Percentiles rank a stretch among this genome's conserved stretches.
These are phyloP conservation scores for Trichopria drosophilae DNA, from an alignment of 2,888 invertebrate genomes.

Conservation along the genomic window DNA sequence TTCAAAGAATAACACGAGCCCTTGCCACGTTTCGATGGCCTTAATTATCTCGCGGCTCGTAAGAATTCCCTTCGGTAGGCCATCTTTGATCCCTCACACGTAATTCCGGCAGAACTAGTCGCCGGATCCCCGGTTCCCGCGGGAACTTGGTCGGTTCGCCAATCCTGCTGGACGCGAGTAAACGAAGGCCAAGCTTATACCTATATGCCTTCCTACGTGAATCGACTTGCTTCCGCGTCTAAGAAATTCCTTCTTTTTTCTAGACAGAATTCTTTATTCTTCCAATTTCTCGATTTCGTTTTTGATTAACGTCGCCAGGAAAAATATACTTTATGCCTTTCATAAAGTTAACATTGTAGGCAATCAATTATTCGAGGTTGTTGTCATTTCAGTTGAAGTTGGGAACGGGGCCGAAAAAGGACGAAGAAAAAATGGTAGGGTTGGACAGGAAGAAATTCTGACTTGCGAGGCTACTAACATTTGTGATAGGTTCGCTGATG, in stretches of 20 bases:
- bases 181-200: neutral
- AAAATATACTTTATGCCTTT: too few relatives aligned
- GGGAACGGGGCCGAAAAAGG: neutral
- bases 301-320: too few relatives aligned
- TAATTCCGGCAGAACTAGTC: conserved; percentile 47
- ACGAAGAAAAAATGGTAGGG: conserved; percentile 15
- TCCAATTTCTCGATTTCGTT: too few relatives aligned
- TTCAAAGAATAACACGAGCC: too few relatives aligned
- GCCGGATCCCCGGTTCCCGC: conserved; percentile 25
- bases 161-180: too few relatives aligned
- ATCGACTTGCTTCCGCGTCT: conserved; percentile 17
- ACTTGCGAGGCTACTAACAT: conserved; percentile 36
- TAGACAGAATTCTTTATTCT: too few relatives aligned
- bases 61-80: conserved; percentile 42
- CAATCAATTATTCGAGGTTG: conserved; percentile 12
- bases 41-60: conserved; percentile 41
- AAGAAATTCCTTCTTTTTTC: too few relatives aligned
- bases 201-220: conserved; percentile 21
- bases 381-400: neutral
- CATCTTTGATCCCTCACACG: conserved; percentile 51
- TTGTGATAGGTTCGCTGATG: conserved; percentile 48
- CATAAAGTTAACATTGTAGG: too few relatives aligned
- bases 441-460: conserved; percentile 14
- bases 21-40: conserved; percentile 36
- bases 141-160: conserved; percentile 23